Percentiles rank a stretch among this genome's conserved stretches.
phyloP scores from a whole-genome alignment of 2,797 vertebrate genomes.

The Sternotherus odoratus region DNA sequence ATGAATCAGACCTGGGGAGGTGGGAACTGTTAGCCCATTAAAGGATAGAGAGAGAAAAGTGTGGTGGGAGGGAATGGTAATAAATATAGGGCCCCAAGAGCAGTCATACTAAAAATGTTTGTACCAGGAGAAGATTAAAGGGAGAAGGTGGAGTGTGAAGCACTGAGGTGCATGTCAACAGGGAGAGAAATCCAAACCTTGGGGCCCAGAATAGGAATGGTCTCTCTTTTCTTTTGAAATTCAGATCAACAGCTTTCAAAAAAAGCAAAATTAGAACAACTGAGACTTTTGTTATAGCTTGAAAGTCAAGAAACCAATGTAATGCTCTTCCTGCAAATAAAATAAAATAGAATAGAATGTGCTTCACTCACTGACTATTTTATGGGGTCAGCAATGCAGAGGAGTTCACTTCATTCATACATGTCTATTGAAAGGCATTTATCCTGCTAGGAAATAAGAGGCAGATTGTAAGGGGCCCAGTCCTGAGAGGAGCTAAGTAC shows the following conservation, averaged over 20 bases:
- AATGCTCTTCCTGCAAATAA: not conserved
- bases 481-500: not conserved
- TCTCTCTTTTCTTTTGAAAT: not conserved
- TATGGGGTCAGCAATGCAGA: not conserved
- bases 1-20: not conserved
- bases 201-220: not conserved
- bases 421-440: rapidly evolving
- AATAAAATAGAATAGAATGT: too few species aligned
- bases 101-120: not conserved
- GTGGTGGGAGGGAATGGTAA: not conserved
- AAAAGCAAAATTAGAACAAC: not conserved
- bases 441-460: not conserved
- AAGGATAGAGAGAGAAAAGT: not conserved
- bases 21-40: not conserved
- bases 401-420: not conserved
- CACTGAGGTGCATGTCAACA: not conserved
- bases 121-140: not conserved
- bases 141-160: not conserved
- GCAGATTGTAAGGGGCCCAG: not conserved
- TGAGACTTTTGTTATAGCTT: not conserved
- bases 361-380: not conserved
- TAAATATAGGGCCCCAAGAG: not conserved
- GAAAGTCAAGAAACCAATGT: not conserved
- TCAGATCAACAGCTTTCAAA: not conserved
- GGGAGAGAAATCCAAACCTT: not conserved